These are phyloP conservation scores for Cydia amplana DNA, from an alignment of 1,140 invertebrate genomes.

Conservation along the genomic window DNA sequence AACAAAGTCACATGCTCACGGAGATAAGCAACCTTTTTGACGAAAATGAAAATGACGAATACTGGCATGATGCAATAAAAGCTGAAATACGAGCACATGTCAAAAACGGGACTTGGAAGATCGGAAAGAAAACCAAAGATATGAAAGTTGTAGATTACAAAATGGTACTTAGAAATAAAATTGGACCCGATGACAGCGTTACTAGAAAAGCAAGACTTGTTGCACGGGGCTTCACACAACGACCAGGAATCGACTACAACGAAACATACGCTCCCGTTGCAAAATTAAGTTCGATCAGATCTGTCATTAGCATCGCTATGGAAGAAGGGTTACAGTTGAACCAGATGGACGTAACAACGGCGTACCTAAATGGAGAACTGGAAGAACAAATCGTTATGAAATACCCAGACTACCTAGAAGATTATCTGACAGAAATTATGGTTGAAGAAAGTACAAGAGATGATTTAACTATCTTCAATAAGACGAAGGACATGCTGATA, in stretches of 20 bases:
- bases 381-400: slow-evolving; percentile 1
- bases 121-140: no score
- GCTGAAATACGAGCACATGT: no score
- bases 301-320: not conserved
- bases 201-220: not conserved
- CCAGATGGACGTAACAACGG: not conserved
- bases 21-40: not conserved
- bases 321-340: not conserved
- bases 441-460: not conserved
- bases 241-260: not conserved
- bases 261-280: not conserved
- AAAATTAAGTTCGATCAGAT: not conserved
- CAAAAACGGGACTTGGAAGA: no score
- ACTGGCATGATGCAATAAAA: not conserved
- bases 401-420: not conserved
- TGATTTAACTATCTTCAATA: not conserved
- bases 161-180: no score
- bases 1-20: not conserved
- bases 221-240: not conserved
- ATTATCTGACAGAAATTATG: not conserved
- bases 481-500: no score
- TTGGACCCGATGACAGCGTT: not conserved
- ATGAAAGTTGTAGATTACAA: no score
- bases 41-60: not conserved
- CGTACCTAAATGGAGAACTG: not conserved